A percentile compares a stretch with the other conserved stretches of the same genome.
phyloP scores from a whole-genome alignment of 2,888 invertebrate species.

The Spatulosminthurus flaviceps region DNA sequence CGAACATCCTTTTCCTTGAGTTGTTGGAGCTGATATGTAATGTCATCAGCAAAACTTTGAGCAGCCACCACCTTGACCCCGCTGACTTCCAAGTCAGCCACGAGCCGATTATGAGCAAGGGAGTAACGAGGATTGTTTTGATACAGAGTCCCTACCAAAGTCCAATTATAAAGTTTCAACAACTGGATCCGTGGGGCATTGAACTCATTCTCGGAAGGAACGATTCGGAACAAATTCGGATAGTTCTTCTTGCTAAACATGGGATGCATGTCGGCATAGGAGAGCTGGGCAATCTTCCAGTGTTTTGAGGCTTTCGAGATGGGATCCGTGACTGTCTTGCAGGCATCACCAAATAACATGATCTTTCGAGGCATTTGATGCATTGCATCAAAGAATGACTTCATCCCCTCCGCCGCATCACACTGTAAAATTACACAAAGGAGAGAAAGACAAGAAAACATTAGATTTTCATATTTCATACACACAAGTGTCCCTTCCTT shows the following conservation, averaged over 20 bases:
- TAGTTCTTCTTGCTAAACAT: slow-evolving; percentile 94
- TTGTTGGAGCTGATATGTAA: slow-evolving; percentile 79
- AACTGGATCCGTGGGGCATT: slow-evolving; percentile 90
- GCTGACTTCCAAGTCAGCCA: slow-evolving; percentile 83
- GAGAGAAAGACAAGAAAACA: too few species aligned
- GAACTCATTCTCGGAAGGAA: slow-evolving; percentile 95
- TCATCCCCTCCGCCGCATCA: slow-evolving; percentile 92
- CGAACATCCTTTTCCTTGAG: slow-evolving; percentile 90
- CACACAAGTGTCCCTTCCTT: too few species aligned
- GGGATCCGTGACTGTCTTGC: slow-evolving; percentile 95
- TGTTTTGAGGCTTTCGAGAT: slow-evolving; percentile 96
- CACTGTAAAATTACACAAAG: slow-evolving; percentile 72
- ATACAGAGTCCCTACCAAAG: slow-evolving; percentile 94
- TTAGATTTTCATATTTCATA: too few species aligned
- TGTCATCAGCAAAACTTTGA: slow-evolving; percentile 91
- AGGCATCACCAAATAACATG: slow-evolving; percentile 96
- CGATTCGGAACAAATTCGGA: slow-evolving; percentile 96
- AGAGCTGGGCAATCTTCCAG: slow-evolving; percentile 96
- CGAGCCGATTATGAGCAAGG: slow-evolving; percentile 86
- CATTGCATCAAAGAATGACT: slow-evolving; percentile 97
- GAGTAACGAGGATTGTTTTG: slow-evolving; percentile 95
- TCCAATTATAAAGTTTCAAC: slow-evolving; percentile 95
- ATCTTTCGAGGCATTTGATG: slow-evolving; percentile 77
- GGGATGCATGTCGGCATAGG: slow-evolving; percentile 97
- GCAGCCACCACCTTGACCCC: slow-evolving; percentile 84